Conservation (phyloP, 1,140 invertebrate genomes). For the Formica selysi region DNA sequence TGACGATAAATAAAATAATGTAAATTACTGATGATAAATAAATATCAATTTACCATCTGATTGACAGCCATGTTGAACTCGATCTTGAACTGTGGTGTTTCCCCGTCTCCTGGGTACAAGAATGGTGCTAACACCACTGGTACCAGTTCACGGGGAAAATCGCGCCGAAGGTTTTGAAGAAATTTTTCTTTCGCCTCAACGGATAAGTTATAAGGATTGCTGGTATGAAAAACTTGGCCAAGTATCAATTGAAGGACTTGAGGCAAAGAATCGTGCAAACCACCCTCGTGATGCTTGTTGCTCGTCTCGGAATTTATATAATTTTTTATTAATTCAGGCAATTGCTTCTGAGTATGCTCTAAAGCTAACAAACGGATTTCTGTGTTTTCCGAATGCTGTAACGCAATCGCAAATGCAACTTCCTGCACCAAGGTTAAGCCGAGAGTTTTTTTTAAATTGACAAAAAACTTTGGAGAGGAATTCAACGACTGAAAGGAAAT, state of each 20-base stretch:
- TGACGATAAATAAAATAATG: background rate
- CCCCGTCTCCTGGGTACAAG: constrained; percentile 92
- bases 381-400: constrained; percentile 92
- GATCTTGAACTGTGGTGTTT: constrained; percentile 90
- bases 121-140: constrained; percentile 95
- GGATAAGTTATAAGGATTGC: constrained; percentile 87
- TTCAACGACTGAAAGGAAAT: constrained; percentile 89
- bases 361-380: constrained; percentile 91
- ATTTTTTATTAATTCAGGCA: constrained; percentile 94
- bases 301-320: constrained; percentile 92
- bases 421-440: constrained; percentile 95
- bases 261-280: constrained; percentile 94
- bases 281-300: constrained; percentile 90
- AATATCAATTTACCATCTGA: constrained; percentile 87
- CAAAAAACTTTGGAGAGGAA: constrained; percentile 92
- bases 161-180: constrained; percentile 92
- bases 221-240: constrained; percentile 88
- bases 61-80: constrained; percentile 86
- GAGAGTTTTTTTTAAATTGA: constrained; percentile 93
- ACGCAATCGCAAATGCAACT: constrained; percentile 94
- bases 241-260: constrained; percentile 95
- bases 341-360: constrained; percentile 92
- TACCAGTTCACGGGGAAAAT: constrained; percentile 95
- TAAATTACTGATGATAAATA: background rate
- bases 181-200: constrained; percentile 93